Conservation (phyloP, 92 coral and sea anemone genomes). For the Zoanthus gigantus region DNA sequence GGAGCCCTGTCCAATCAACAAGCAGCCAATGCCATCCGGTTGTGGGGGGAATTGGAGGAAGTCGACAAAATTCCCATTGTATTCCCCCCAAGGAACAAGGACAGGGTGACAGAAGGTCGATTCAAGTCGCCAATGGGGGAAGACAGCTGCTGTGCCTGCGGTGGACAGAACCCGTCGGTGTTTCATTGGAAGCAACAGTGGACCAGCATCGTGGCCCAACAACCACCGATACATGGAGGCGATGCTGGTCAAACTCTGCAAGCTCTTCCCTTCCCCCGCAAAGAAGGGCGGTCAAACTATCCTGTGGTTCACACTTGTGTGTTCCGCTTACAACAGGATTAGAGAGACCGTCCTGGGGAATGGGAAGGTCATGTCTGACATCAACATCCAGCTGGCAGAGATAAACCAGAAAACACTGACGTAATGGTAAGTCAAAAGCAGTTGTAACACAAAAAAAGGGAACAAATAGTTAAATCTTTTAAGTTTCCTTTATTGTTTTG, state of each 20-base stretch:
- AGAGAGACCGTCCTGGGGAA: not conserved
- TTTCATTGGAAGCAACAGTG: constrained; percentile 23
- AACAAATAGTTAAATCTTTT: not conserved
- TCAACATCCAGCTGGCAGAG: constrained; percentile 21
- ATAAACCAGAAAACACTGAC: not conserved
- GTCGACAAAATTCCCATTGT: not conserved
- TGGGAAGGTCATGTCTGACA: not conserved
- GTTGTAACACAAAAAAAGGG: too few relatives aligned
- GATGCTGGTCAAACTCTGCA: not conserved
- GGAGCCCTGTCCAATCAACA: not conserved
- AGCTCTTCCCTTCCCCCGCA: not conserved
- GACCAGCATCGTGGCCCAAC: constrained; percentile 14
- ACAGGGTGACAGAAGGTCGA: constrained; percentile 3
- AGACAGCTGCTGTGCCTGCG: constrained; percentile 9
- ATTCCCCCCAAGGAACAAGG: not conserved
- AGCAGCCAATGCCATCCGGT: not conserved
- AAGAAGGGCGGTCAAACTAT: not conserved
- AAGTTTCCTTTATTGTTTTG: not conserved
- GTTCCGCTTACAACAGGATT: not conserved
- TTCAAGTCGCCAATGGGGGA: not conserved
- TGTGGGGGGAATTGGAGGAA: not conserved
- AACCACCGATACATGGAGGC: constrained; percentile 11
- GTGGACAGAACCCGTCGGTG: constrained; percentile 40
- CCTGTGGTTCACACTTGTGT: not conserved
- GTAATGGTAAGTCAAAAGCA: not conserved